Conservation (phyloP, 2,888 invertebrate species). For the Cistogaster globosa region DNA sequence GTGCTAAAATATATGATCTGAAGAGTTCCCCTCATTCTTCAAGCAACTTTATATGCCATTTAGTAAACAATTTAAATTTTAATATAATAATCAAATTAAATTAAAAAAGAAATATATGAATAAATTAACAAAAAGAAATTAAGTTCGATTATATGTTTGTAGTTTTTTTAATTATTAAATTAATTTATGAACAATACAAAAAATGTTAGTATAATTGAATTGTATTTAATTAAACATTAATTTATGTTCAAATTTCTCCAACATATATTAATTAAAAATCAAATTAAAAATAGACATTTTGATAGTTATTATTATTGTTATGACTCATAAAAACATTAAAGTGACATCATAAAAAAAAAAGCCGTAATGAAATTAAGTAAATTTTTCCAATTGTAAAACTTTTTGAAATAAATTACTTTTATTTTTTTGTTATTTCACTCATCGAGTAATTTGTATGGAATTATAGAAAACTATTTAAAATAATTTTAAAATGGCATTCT, state of each 20-base stretch:
- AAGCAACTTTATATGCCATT: too few relatives aligned
- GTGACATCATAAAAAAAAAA: neutral
- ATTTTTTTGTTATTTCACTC: neutral
- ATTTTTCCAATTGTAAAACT: too few relatives aligned
- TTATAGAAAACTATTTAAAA: conserved; percentile 11
- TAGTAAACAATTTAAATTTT: too few relatives aligned
- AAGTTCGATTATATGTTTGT: conserved; percentile 5
- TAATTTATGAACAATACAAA: conserved; percentile 44
- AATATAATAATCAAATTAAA: too few relatives aligned
- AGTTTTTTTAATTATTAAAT: conserved; percentile 38
- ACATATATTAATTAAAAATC: too few relatives aligned
- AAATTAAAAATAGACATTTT: conserved; percentile 55
- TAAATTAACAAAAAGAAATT: neutral
- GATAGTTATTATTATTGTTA: conserved; percentile 28
- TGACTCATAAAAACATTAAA: conserved; percentile 9
- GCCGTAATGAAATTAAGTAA: too few relatives aligned
- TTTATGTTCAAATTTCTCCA: neutral
- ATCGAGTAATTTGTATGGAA: neutral
- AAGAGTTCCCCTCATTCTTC: too few relatives aligned
- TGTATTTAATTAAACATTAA: conserved; percentile 39
- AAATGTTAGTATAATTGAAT: conserved; percentile 37
- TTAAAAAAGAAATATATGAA: too few relatives aligned
- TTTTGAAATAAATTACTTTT: too few relatives aligned
- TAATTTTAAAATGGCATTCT: conserved; percentile 22
- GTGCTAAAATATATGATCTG: too few relatives aligned